Conservation (phyloP, 2,113 vertebrate species). For the Platichthys flesus region DNA sequence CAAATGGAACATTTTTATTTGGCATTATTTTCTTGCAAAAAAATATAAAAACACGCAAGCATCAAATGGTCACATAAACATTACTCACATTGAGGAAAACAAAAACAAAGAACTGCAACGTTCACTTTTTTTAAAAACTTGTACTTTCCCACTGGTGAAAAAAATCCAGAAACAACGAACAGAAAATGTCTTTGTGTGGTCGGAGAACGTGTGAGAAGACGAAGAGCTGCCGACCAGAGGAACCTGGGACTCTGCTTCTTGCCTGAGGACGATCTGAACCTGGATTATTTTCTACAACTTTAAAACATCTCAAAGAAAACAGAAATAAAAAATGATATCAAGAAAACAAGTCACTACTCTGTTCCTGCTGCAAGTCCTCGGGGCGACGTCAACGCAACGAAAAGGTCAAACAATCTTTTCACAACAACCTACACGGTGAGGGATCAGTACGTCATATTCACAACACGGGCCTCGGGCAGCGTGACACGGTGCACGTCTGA, state of each 20-base stretch:
- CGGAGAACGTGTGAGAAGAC: neutral
- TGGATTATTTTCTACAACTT: conserved; percentile 22
- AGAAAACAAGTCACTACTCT: conserved; percentile 23
- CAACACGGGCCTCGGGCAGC: conserved; percentile 20
- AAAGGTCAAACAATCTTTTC: conserved; percentile 19
- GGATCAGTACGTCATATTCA: conserved; percentile 42
- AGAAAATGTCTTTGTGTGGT: neutral
- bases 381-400: conserved; percentile 41
- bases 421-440: conserved; percentile 51
- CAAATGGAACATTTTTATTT: conserved; percentile 75
- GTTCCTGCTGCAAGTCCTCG: conserved; percentile 58
- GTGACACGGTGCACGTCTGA: neutral
- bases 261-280: conserved; percentile 41
- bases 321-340: neutral
- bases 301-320: neutral
- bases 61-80: conserved; percentile 68
- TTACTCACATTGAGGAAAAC: conserved; percentile 44
- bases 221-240: neutral
- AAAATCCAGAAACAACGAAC: conserved; percentile 25
- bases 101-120: conserved; percentile 4
- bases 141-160: conserved; percentile 19
- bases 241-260: neutral
- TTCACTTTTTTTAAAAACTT: conserved; percentile 25
- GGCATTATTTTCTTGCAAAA: conserved; percentile 72
- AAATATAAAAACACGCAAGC: conserved; percentile 60